Evolutionary conservation across 2,888 invertebrate genomes (phyloP), one percentile per base, ranked within the genome.

Genomic region (Catocala fraxini): DNA sequence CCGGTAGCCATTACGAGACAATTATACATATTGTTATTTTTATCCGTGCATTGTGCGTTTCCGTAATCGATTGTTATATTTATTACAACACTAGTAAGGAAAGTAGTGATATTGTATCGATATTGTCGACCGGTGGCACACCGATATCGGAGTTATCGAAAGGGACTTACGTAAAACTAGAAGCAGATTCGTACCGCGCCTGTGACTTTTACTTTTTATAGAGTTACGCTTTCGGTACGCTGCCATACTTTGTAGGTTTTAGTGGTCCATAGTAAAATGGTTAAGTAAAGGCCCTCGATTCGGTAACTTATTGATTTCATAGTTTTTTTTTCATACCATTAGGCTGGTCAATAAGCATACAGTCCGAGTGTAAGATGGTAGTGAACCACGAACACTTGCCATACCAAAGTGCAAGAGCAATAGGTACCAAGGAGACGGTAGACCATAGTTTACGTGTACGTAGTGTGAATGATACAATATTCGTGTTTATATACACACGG

Each of bases 141-240:
- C 47, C 56, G 42, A 25, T 46, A 46, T 42, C 47, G 15, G 34
- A 54, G 53, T 56, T 63, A 74, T 78, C 66, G 79, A 82, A 79
- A 81, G 76, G 79, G 75, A 59, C 79, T 88, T 88, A 88, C 87
- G 88, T 88, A 89, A 88, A 86, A 82, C 84, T 84, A 70, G 87
- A 83, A 77, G 89, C 84, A 79, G 79, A 84, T 85, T 80, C 80
- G 82, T 82, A 73, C 77, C 63, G 65, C 78, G 25, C 25, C 25
- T 79, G 81, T 80, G 57, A 88, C 91, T 92, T 91, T 91, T 89
- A 89, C 90, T 91, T 90, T 89, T 89, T 88, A 56, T 72, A 39
- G n/a, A 70, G 79, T 81, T 81, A 82, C 84, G 82, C 82, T 83
- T 82, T 84, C 81, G 71, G 79, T 60, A 46, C 61, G 71, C 71